Evolutionary conservation across 2,113 vertebrate genomes (phyloP).

Genomic region (Neofelis nebulosa): DNA sequence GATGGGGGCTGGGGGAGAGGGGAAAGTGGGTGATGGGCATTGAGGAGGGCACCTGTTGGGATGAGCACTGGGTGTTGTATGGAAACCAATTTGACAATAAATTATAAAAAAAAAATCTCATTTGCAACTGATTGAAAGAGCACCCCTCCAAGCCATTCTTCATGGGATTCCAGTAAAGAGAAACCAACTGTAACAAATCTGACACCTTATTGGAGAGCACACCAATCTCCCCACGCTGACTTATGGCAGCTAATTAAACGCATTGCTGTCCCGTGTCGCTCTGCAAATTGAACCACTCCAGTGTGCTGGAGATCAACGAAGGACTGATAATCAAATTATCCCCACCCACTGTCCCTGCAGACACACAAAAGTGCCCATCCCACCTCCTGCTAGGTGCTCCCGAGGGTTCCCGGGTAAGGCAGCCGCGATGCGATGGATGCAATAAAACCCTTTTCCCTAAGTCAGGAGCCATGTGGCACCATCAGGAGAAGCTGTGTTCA

Average conservation of each 20-base stretch:
- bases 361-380: not conserved
- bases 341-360: slow-evolving; percentile 16
- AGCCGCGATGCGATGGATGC: fast-evolving
- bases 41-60: too few species aligned
- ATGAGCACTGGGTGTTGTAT: too few species aligned
- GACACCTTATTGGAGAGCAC: slow-evolving; percentile 72
- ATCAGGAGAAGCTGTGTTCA: not conserved
- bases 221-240: slow-evolving; percentile 73
- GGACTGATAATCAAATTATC: slow-evolving; percentile 70
- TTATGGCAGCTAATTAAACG: slow-evolving; percentile 73
- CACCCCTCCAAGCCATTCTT: slow-evolving; percentile 51
- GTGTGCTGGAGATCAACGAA: slow-evolving; percentile 40
- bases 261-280: slow-evolving; percentile 58
- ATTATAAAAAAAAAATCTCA: not conserved
- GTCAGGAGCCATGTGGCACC: fast-evolving
- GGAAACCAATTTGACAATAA: too few species aligned
- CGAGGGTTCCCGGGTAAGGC: not conserved
- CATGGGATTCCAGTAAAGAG: slow-evolving; percentile 70
- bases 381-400: not conserved
- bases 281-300: slow-evolving; percentile 69
- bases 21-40: too few species aligned
- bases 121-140: slow-evolving; percentile 79
- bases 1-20: too few species aligned
- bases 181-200: slow-evolving; percentile 75
- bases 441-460: fast-evolving